Evolutionary conservation across 2,113 vertebrate species (phyloP), one percentile per base, ranked within the genome.

Genomic region (Hippocampus barbouri): DNA sequence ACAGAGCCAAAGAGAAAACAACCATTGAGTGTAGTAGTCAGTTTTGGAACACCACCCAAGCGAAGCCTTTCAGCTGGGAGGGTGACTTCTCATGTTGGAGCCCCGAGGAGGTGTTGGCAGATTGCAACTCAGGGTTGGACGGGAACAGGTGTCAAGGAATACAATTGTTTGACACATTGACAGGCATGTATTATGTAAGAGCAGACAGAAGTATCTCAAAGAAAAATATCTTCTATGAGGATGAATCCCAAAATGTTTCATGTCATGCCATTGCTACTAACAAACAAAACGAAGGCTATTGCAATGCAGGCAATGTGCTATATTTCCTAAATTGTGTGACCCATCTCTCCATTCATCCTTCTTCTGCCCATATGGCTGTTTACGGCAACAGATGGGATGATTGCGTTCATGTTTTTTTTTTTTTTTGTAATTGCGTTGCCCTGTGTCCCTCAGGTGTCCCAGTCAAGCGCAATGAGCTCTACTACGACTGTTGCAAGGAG

Each of bases 401-500:
- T 20, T 60, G 40, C 12, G 54, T 9, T 61, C 14, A 61, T 15
- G 27, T 15, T 53, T 27, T 47, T 66, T 45, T 66, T 34, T 34
- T 56, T 25, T 20, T 15, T 27, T 73, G 12, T 34, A 15, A 27
- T 1, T 34, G 6, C 68, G 47, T 73, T 34, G 80, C 41, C 21
- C 5, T 51, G 18, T 61, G 20, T 63, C 21, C 71, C 72, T 21
- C 81, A 95, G 94, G 91, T 85, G 93, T 95, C 3, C 94, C 94
- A 66, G 94, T 92, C 8, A 94, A 95, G 85, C 94, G 94, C 66
- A 95, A 94, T 43, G 94, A 94, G 88, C 68, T 93, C 27, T 94
- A 94, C 75, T 96, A 95, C 3, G 94, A 96, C 0, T 95, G 94
- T 87, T 96, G 94, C 70, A 94, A 95, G 81, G 94, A 95, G 65